Evolutionary conservation across 2,113 vertebrate species (phyloP).

Genomic region (Tiliqua scincoides): DNA sequence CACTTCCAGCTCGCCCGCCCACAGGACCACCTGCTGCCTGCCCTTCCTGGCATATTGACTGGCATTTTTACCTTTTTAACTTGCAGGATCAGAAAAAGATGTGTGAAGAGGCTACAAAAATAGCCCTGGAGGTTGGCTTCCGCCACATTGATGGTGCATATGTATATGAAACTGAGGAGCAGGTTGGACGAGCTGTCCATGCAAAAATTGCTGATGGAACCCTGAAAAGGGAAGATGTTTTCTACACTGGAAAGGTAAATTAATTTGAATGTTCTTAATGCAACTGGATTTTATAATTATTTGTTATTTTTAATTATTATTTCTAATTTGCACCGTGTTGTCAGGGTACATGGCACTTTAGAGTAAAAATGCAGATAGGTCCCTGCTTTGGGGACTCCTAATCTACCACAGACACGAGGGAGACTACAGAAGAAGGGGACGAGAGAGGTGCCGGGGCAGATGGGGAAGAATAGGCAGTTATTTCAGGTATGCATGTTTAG

Average conservation of each 20-base stretch:
- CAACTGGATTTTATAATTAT: neutral
- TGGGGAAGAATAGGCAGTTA: no score
- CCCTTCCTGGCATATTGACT: no score
- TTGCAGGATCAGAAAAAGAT: neutral
- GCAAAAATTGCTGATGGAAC: slow-evolving; percentile 78
- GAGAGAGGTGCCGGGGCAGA: no score
- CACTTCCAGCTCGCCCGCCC: no score
- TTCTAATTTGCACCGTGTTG: no score
- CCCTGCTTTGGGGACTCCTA: no score
- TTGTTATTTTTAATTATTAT: neutral
- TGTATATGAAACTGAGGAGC: slow-evolving; percentile 82
- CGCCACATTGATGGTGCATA: slow-evolving; percentile 82
- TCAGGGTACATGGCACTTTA: no score
- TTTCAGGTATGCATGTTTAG: no score
- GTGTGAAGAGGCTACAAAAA: slow-evolving; percentile 72
- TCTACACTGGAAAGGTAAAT: slow-evolving; percentile 83
- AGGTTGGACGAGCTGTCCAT: slow-evolving; percentile 78
- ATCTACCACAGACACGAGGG: no score
- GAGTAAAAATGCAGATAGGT: no score
- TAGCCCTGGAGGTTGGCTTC: slow-evolving; percentile 82
- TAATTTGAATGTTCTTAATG: neutral
- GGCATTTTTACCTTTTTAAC: neutral
- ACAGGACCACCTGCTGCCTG: no score
- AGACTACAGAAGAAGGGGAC: no score
- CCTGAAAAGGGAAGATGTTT: slow-evolving; percentile 80